phyloP scores from a whole-genome alignment of 2,113 vertebrate genomes.

The Caranx ignobilis region DNA sequence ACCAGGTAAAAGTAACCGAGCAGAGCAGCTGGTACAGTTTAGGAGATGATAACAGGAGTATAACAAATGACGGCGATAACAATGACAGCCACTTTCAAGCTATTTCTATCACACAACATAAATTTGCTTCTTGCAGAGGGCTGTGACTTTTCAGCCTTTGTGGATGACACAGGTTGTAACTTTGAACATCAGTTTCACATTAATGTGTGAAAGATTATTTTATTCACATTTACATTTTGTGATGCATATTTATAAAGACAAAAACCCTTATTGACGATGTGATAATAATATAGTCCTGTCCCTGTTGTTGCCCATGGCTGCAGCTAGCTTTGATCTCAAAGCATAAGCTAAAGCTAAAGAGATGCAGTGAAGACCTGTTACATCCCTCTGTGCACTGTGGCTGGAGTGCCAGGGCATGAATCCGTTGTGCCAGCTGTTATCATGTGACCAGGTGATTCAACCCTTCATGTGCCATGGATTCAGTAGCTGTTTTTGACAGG shows the following conservation, averaged over 20 bases:
- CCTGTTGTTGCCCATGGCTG: neutral
- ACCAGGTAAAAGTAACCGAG: neutral
- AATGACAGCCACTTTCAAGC: neutral
- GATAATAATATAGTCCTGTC: neutral
- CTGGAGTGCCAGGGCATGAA: constrained; percentile 10
- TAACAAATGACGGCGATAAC: neutral
- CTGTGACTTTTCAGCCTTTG: too few species aligned
- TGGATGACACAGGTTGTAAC: too few species aligned
- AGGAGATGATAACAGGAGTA: neutral
- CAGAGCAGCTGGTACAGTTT: neutral
- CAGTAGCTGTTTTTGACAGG: constrained; percentile 61
- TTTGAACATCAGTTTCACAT: too few species aligned
- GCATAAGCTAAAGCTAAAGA: constrained; percentile 13
- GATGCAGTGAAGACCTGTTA: neutral
- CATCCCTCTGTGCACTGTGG: neutral
- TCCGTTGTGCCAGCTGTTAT: constrained; percentile 47
- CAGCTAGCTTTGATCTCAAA: constrained; percentile 23
- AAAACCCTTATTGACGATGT: neutral
- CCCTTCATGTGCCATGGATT: constrained; percentile 55
- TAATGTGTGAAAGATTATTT: too few species aligned
- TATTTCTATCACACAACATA: too few species aligned
- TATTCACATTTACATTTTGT: too few species aligned
- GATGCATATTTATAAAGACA: too few species aligned
- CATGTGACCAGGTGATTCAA: constrained; percentile 62
- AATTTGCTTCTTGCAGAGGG: too few species aligned